Evolutionary conservation across 2,113 vertebrate species (phyloP).

Genomic region (Pseudopodoces humilis): DNA sequence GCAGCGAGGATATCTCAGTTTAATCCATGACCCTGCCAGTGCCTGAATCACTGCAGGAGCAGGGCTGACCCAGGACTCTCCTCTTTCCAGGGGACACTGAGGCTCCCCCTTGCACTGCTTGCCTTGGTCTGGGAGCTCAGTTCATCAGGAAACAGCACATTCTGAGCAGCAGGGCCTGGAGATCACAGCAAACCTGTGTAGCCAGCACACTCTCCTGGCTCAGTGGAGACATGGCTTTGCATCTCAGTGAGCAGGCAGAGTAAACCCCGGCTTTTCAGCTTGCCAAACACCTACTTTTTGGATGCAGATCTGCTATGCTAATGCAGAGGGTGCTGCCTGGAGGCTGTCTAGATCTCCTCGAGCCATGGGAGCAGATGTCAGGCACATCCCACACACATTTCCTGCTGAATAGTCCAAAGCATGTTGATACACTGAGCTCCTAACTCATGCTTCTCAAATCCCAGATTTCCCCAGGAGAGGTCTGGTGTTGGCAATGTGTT

Average conservation of each 20-base stretch:
- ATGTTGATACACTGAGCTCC: neutral
- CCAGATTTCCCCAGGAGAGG: neutral
- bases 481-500: neutral
- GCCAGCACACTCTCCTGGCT: constrained; percentile 59
- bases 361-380: neutral
- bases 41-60: neutral
- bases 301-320: rapidly evolving
- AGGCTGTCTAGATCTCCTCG: neutral
- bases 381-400: neutral
- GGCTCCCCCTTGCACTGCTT: neutral
- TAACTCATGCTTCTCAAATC: neutral
- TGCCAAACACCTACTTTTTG: neutral
- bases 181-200: neutral
- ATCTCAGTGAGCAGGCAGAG: neutral
- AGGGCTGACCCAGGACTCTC: neutral
- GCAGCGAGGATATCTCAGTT: neutral
- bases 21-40: neutral
- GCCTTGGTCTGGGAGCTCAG: neutral
- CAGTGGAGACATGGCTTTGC: neutral
- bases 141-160: neutral
- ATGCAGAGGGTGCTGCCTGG: neutral
- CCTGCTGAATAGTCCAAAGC: neutral
- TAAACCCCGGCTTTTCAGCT: rapidly evolving
- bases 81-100: neutral
- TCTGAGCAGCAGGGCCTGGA: neutral